Percentiles rank a stretch among this genome's conserved stretches.
Conservation (phyloP, 2,888 invertebrate species). For the Eilema griseolum region DNA sequence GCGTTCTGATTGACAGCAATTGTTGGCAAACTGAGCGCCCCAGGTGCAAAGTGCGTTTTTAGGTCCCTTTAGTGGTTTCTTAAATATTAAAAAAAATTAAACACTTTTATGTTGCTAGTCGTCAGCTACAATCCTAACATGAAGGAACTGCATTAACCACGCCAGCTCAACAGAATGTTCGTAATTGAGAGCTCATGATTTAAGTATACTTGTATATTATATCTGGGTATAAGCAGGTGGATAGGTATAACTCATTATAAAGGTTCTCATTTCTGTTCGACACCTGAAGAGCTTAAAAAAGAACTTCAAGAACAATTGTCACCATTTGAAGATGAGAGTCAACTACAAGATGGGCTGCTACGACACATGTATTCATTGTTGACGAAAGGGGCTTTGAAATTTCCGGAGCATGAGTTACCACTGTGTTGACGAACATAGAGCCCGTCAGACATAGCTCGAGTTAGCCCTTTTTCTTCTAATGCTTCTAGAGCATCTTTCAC, state of each 20-base stretch:
- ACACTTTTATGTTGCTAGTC: too few relatives aligned
- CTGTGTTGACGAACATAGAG: slow-evolving; percentile 95
- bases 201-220: too few relatives aligned
- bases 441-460: slow-evolving; percentile 94
- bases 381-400: slow-evolving; percentile 33
- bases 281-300: slow-evolving; percentile 56
- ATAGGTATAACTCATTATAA: neutral
- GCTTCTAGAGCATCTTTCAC: slow-evolving; percentile 92
- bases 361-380: slow-evolving; percentile 57
- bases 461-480: slow-evolving; percentile 93
- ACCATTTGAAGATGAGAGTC: slow-evolving; percentile 40
- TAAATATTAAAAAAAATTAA: too few relatives aligned
- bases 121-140: too few relatives aligned
- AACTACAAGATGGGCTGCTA: slow-evolving; percentile 54
- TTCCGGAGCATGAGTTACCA: slow-evolving; percentile 60
- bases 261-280: neutral
- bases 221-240: too few relatives aligned
- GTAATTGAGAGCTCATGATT: too few relatives aligned
- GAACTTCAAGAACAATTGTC: slow-evolving; percentile 46
- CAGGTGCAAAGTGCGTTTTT: too few relatives aligned
- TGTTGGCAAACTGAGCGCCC: neutral
- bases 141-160: too few relatives aligned
- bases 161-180: too few relatives aligned
- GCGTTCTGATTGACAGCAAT: slow-evolving; percentile 61
- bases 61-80: too few relatives aligned